Percentiles rank a stretch among this genome's conserved stretches.
These are phyloP conservation scores for Nephrotoma guestfalica DNA, from an alignment of 2,888 invertebrate genomes.

Conservation along the genomic window DNA sequence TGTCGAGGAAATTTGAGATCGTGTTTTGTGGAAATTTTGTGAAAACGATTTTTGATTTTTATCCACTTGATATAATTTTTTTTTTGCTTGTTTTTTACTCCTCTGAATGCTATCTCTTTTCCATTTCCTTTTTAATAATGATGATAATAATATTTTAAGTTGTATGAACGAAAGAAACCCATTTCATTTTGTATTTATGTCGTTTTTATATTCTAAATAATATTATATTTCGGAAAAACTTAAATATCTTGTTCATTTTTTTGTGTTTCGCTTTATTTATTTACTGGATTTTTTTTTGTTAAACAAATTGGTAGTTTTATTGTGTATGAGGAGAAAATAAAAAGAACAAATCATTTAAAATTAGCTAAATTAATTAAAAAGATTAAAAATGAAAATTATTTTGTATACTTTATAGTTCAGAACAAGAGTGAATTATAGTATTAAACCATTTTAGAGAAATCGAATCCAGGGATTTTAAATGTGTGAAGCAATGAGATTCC, in stretches of 20 bases:
- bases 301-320: slow-evolving; percentile 1
- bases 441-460: background rate
- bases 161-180: background rate
- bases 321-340: background rate
- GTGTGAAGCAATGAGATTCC: no score
- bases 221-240: background rate
- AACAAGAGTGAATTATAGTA: background rate
- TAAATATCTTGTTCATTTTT: background rate
- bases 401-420: background rate
- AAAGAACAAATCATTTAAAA: background rate
- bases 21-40: slow-evolving; percentile 14
- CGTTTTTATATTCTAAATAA: background rate
- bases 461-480: background rate
- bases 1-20: slow-evolving; percentile 14
- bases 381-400: background rate
- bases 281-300: background rate
- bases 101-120: background rate
- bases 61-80: slow-evolving; percentile 10
- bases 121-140: background rate
- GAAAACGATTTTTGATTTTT: slow-evolving; percentile 14
- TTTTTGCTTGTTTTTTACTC: background rate
- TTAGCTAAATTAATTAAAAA: background rate
- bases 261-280: background rate
- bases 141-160: background rate
- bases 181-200: background rate